These are phyloP conservation scores for Arge pagana DNA, from an alignment of 2,888 invertebrate genomes.

Conservation along the genomic window DNA sequence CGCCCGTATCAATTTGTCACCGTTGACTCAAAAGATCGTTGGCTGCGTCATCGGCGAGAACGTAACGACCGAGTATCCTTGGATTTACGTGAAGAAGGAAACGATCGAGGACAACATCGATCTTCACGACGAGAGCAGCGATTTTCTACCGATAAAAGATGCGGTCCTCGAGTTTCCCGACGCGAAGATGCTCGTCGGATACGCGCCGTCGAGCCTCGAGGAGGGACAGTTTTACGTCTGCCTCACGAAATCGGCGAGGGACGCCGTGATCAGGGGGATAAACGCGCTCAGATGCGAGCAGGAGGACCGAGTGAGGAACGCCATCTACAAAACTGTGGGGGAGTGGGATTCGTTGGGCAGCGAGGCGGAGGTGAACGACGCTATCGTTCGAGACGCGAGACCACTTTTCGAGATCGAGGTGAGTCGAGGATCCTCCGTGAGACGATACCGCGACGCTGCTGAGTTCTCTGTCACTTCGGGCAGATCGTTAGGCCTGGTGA, in stretches of 20 bases:
- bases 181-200: conserved; percentile 65
- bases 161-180: conserved; percentile 54
- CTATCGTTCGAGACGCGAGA: conserved; percentile 61
- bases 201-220: conserved; percentile 67
- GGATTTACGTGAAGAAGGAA: conserved; percentile 69
- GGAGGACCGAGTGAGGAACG: conserved; percentile 56
- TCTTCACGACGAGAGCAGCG: conserved; percentile 61
- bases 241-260: conserved; percentile 63
- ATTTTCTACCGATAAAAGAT: conserved; percentile 57
- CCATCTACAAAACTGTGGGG: conserved; percentile 63
- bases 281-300: conserved; percentile 40
- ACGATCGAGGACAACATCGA: conserved; percentile 68
- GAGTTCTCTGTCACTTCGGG: too few species aligned
- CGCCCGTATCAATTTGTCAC: conserved; percentile 60
- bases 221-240: conserved; percentile 74
- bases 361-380: conserved; percentile 66
- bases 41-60: conserved; percentile 71
- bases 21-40: conserved; percentile 65
- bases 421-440: too few species aligned
- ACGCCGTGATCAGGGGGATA: conserved; percentile 55
- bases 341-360: conserved; percentile 70
- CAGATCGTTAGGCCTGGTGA: too few species aligned
- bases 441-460: too few species aligned
- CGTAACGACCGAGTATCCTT: conserved; percentile 75
- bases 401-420: conserved; percentile 71